Evolutionary conservation across 1,140 invertebrate genomes (phyloP), one percentile per base, ranked within the genome.

Genomic region (Gryllus bimaculatus): DNA sequence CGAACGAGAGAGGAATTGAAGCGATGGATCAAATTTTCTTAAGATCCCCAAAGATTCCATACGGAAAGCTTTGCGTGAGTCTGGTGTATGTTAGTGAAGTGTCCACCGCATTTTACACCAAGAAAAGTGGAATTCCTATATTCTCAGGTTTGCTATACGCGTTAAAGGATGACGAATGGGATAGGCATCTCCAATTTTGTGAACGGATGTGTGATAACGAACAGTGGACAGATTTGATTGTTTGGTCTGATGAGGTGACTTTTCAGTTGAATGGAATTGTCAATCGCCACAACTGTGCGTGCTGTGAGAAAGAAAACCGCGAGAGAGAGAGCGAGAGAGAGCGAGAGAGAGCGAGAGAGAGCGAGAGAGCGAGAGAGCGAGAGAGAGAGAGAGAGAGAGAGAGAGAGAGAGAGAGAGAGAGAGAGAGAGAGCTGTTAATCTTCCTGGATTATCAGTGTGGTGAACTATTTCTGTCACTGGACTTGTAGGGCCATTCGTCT

Each of bases 401-500:
- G n/a, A n/a, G n/a, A n/a, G n/a, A n/a, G n/a, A n/a, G n/a, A n/a
- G n/a, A n/a, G n/a, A n/a, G n/a, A n/a, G n/a, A n/a, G n/a, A n/a
- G n/a, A n/a, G n/a, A n/a, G n/a, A n/a, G n/a, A n/a, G n/a, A 39
- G 26, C 26, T 39, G 26, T 39, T 39, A 2, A 39, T 39, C 26
- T 39, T 39, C 5, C 26, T 39, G 26, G 26, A 39, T 39, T 39
- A 39, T 39, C n/a, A 78, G 77, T 78, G 77, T 49, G 54, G n/a
- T 78, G 49, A 7, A 47, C 8, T 78, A 48, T 48, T 8, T 49
- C 77, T 78, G 77, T n/a, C 77, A 54, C 7, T 48, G 77, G 48
- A 49, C 77, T 78, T 78, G 77, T 8, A 48, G 18, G 77, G 49
- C 39, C 77, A 78, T 78, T 78, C 54, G 54, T 78, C 20, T 78